Evolutionary conservation across 2,888 invertebrate species (phyloP).

Genomic region (Frankliniella intonsa): DNA sequence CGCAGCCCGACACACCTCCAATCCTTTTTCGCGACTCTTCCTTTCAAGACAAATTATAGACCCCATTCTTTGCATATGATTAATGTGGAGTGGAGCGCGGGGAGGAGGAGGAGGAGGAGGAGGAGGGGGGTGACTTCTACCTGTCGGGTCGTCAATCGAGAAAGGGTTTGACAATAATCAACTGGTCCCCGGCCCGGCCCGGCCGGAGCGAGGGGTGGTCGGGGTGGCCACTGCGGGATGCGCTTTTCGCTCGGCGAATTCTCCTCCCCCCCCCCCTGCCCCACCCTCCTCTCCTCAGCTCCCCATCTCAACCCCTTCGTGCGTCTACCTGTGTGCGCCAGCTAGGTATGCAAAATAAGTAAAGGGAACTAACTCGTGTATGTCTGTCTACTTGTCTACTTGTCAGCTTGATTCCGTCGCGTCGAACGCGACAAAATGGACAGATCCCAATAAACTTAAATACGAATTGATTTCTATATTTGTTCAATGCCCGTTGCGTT

Average conservation of each 20-base stretch:
- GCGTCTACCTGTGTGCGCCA: neutral
- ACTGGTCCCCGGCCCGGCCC: neutral
- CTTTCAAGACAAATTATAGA: slow-evolving; percentile 25
- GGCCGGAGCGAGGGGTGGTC: neutral
- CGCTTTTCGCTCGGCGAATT: neutral
- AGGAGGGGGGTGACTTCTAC: neutral
- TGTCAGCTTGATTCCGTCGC: too few species aligned
- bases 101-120: neutral
- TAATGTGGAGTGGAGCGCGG: neutral
- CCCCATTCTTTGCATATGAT: slow-evolving; percentile 23
- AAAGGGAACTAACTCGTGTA: too few species aligned
- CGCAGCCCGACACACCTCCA: neutral
- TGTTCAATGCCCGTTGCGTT: too few species aligned
- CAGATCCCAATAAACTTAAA: too few species aligned
- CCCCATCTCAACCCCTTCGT: neutral
- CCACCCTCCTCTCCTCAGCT: neutral
- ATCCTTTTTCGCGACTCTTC: neutral
- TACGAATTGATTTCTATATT: too few species aligned
- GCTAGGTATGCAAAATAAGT: neutral
- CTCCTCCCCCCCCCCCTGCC: neutral
- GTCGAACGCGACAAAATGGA: too few species aligned
- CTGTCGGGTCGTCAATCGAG: neutral
- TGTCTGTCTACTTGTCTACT: too few species aligned
- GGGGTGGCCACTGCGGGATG: slow-evolving; percentile 1
- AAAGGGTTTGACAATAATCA: neutral